Conservation (phyloP, 2,113 vertebrate species). For the Mobula hypostoma region DNA sequence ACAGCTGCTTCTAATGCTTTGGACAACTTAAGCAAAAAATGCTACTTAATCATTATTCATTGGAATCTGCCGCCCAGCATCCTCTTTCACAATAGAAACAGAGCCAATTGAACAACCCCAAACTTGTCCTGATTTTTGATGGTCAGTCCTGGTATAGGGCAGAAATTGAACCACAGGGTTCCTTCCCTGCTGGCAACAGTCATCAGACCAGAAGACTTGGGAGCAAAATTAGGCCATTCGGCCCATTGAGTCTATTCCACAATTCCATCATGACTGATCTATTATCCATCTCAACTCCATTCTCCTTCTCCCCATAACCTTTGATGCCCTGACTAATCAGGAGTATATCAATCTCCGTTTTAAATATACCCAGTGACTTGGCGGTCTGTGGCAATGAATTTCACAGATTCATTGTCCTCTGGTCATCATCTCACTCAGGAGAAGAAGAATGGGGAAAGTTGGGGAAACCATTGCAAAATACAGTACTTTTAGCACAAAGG, state of each 20-base stretch:
- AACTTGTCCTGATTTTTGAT: background rate
- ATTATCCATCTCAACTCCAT: too few species aligned
- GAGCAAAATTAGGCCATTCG: too few species aligned
- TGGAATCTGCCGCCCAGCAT: background rate
- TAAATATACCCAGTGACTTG: too few species aligned
- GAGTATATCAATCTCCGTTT: too few species aligned
- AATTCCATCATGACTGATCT: too few species aligned
- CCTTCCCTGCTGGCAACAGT: background rate
- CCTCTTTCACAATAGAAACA: background rate
- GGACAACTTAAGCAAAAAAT: background rate
- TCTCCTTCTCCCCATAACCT: too few species aligned
- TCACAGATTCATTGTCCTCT: too few species aligned
- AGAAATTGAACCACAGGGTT: background rate
- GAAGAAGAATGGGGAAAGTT: too few species aligned
- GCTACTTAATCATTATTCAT: background rate
- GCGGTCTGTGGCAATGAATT: too few species aligned
- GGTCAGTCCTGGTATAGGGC: background rate
- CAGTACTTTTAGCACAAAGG: background rate
- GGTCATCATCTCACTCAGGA: background rate
- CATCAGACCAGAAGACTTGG: too few species aligned
- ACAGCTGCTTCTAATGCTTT: background rate
- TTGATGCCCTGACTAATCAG: too few species aligned
- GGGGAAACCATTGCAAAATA: background rate
- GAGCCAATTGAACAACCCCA: background rate
- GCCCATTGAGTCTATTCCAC: too few species aligned